Evolutionary conservation across 2,797 vertebrate genomes (phyloP).

Genomic region (Morelia viridis): DNA sequence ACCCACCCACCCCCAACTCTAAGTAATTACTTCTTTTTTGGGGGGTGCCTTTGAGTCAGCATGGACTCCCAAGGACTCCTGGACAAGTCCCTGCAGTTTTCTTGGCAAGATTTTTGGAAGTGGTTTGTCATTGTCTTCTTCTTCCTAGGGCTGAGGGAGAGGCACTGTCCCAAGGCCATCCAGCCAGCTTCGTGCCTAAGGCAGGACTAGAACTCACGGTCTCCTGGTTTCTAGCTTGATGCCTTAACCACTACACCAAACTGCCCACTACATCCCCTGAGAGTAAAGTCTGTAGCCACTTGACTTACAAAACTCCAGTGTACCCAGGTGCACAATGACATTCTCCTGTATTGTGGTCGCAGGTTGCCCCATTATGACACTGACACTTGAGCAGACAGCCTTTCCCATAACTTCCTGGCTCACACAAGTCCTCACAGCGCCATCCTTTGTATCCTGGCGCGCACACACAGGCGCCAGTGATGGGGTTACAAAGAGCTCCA

Average conservation of each 20-base stretch:
- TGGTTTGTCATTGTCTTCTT: too few species aligned
- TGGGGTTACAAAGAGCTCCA: conserved; percentile 97
- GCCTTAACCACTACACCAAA: neutral
- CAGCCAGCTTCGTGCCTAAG: neutral
- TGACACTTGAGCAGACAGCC: conserved; percentile 93
- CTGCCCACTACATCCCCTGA: rapidly evolving
- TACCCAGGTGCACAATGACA: conserved; percentile 95
- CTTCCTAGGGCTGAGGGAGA: neutral
- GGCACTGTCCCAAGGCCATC: neutral
- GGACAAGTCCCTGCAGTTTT: neutral
- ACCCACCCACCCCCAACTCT: neutral
- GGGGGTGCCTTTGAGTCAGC: neutral
- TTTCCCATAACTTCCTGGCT: conserved; percentile 90
- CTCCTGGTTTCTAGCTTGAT: neutral
- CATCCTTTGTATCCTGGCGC: conserved; percentile 94
- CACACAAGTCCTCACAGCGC: conserved; percentile 95
- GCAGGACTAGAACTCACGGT: neutral
- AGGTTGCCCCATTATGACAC: conserved; percentile 93
- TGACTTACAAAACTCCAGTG: conserved; percentile 94
- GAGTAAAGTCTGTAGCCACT: neutral
- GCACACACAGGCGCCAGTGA: conserved; percentile 97
- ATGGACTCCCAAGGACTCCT: neutral
- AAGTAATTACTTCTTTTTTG: neutral
- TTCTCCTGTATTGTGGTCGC: conserved; percentile 91
- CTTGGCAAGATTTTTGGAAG: too few species aligned